Evolutionary conservation across 2,797 vertebrate genomes (phyloP).

Genomic region (Danio albolineatus): DNA sequence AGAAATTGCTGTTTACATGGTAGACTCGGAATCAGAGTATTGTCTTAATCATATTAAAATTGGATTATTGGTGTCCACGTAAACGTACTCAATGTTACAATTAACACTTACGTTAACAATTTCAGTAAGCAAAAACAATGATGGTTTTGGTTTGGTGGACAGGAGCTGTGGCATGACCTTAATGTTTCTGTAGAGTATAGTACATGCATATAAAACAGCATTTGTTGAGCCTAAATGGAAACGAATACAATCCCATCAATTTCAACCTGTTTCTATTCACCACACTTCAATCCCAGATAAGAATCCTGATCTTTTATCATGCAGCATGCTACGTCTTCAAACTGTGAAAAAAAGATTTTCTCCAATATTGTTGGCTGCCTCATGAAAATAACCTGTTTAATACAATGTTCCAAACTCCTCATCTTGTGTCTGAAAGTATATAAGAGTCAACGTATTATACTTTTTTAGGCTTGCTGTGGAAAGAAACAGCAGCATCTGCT

Average conservation of each 20-base stretch:
- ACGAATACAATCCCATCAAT: neutral
- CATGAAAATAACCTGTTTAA: conserved; percentile 23
- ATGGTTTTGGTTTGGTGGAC: neutral
- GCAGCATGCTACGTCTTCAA: neutral
- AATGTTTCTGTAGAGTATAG: neutral
- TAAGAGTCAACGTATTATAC: conserved; percentile 6
- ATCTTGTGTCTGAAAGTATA: conserved; percentile 20
- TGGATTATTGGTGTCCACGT: too few relatives aligned
- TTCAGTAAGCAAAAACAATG: neutral
- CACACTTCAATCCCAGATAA: conserved; percentile 2
- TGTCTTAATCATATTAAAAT: too few relatives aligned
- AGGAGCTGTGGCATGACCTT: neutral
- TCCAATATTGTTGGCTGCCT: conserved; percentile 16
- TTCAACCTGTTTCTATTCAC: neutral
- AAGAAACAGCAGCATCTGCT: neutral
- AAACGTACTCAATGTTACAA: too few relatives aligned
- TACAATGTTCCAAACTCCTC: conserved; percentile 21
- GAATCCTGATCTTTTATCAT: neutral
- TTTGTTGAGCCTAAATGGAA: conserved; percentile 11
- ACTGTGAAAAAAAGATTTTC: conserved; percentile 32
- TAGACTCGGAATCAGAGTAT: too few relatives aligned
- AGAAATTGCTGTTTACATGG: too few relatives aligned
- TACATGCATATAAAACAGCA: neutral
- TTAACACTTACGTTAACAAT: too few relatives aligned
- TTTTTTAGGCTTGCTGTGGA: neutral